Base-by-base conservation (phyloP, 2,797 vertebrate species). In the Octomys mimax region DNA sequence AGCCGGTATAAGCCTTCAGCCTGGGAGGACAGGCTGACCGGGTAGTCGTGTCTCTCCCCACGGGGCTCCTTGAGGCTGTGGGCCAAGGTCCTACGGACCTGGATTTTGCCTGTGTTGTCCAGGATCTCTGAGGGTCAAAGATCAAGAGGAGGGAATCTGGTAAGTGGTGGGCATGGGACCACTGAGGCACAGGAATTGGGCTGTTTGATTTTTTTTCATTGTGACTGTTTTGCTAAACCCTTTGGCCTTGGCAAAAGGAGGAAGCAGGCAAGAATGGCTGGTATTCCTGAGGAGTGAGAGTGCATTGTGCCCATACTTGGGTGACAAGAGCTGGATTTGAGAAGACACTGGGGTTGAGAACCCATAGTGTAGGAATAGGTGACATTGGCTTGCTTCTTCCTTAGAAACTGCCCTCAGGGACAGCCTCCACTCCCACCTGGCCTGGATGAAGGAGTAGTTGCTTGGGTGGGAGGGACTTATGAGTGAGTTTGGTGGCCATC, bases 141-240 rank as follows among this genome's bases (percentile, higher is more conserved):
- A 78, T 39, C 0, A 31, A 26, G 92, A 93, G 54, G 89, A 95
- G 42, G 42, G 92, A 59, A 87, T 64, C 95, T 93, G 97, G 98
- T 98, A 89, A 98, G 98, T 97, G n/a, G 80, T n/a, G 77, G 24
- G 61, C 62, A 31, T 57, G 42, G 86, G 49, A 87, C 92, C 57
- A 87, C 61, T 36, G 59, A 96, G 87, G 79, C 36, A 39, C 1
- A 2, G 49, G 79, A 68, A 31, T 79, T 71, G 68, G 77, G 57
- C 78, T 77, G 3, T 89, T 86, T 92, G 49, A 36, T 87, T 87
- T 42, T 73, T 81, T 81, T 52, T 0, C 33, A 7, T 36, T 59
- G 82, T 83, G 75, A 86, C 87, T 46, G 31, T 93, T 46, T 14
- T 85, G 49, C 84, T 49, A 87, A 54, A 61, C 4, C 26, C 14